Base-by-base conservation (phyloP, 1,140 invertebrate species). In the Coptotermes formosanus region DNA sequence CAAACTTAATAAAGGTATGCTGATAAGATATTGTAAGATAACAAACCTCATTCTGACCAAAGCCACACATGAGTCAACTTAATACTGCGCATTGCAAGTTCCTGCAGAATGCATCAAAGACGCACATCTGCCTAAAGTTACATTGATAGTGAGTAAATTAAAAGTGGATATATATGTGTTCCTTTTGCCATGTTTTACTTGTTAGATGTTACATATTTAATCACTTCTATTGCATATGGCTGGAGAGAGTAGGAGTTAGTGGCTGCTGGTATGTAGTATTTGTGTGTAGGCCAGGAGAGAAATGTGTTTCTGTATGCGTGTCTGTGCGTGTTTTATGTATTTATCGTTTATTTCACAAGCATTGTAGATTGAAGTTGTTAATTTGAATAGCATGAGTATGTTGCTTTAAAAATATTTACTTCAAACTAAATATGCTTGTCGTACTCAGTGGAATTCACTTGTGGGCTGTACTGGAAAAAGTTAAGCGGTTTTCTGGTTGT, bases 71-170 rank as follows among this genome's bases (percentile, higher is more conserved):
- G 52, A 16, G 52, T 21, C 25, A 30, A 30, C 8, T 75, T 75
- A 75, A 30, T 75, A 30, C 9, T 75, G 7, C 0, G 16, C n/a
- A 75, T 30, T 75, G 25, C 25, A 75, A 75, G 9, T 30, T n/a
- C 64, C 64, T 75, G 64, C 64, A 75, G 64, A 75, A 75, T 75
- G 30, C 64, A n/a, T n/a, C 25, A 75, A 75, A 75, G 64, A 16
- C n/a, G 64, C n/a, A 75, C 64, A 75, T 75, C 64, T 16, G n/a
- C 2, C 64, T 75, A 30, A 30, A 75, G 64, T 75, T 75, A 75
- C n/a, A 1, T 9, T 48, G 8, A 75, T 75, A 75, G 64, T 75
- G 64, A 75, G 64, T 75, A 75, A 75, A 75, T 9, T n/a, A 75
- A 75, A 69, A n/a, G 11, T 75, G 64, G 7, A 4, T 75, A 25